These are phyloP conservation scores for Drosophila meridiana DNA, from an alignment of 2,888 invertebrate species.

Conservation along the genomic window DNA sequence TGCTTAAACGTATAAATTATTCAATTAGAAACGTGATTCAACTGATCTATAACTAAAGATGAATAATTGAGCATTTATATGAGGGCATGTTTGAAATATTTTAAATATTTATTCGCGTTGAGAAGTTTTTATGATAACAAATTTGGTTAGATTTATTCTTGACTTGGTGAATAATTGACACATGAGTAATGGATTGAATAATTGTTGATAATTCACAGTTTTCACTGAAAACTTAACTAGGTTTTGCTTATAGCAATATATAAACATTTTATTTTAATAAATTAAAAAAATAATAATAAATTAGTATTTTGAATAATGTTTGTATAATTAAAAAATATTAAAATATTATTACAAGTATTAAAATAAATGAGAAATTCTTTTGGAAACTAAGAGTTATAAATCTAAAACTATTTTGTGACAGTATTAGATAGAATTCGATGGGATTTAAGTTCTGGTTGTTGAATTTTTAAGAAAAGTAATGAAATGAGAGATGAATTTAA, in stretches of 20 bases:
- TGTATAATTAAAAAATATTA: no score
- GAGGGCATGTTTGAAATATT: background rate
- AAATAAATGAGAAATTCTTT: background rate
- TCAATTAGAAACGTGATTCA: conserved; percentile 15
- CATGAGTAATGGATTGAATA: background rate
- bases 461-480: no score
- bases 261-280: no score
- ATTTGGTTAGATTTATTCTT: background rate
- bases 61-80: background rate
- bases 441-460: no score
- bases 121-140: background rate
- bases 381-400: background rate
- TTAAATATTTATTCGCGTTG: background rate
- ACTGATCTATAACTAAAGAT: background rate
- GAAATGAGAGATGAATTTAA: no score
- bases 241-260: no score
- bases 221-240: no score
- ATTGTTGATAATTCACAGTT: background rate
- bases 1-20: conserved; percentile 3
- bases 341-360: background rate
- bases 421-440: no score
- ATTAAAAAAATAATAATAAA: no score
- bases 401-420: no score
- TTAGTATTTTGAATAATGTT: no score
- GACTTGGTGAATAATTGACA: background rate